Conservation (phyloP, 2,797 vertebrate species). For the Chiroxiphia lanceolata region DNA sequence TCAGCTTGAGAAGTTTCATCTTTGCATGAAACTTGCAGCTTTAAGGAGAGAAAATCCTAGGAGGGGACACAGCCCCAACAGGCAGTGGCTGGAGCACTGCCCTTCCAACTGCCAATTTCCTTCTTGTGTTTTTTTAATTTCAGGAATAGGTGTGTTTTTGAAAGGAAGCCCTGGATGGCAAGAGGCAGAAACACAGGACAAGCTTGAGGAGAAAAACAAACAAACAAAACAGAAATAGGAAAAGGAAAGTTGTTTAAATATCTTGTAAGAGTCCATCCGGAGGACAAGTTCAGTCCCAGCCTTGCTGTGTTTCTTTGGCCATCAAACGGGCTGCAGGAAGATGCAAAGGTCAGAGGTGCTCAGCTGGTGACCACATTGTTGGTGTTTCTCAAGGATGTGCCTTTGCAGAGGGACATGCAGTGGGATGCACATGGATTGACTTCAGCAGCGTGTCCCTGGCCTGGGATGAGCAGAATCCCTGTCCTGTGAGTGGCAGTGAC, state of each 20-base stretch:
- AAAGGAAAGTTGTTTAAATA: constrained; percentile 23
- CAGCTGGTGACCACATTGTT: constrained; percentile 7
- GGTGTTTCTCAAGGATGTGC: neutral
- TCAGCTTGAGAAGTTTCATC: neutral
- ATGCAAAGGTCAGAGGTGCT: neutral
- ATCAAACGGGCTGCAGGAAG: neutral
- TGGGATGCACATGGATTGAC: neutral
- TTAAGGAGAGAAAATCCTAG: neutral
- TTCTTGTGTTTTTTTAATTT: neutral
- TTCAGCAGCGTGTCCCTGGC: constrained; percentile 2
- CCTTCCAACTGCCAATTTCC: neutral
- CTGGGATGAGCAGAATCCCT: neutral
- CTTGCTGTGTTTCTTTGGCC: constrained; percentile 16
- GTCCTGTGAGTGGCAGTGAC: neutral
- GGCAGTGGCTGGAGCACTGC: neutral
- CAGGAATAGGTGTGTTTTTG: neutral
- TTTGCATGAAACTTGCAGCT: neutral
- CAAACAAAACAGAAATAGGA: neutral
- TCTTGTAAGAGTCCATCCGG: neutral
- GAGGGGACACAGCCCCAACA: neutral
- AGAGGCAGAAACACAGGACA: neutral
- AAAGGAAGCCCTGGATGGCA: neutral
- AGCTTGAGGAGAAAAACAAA: neutral
- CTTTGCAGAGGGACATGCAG: neutral
- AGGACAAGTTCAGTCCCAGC: neutral